phyloP scores from a whole-genome alignment of 1,140 invertebrate species.

The Lysiphlebus fabarum region DNA sequence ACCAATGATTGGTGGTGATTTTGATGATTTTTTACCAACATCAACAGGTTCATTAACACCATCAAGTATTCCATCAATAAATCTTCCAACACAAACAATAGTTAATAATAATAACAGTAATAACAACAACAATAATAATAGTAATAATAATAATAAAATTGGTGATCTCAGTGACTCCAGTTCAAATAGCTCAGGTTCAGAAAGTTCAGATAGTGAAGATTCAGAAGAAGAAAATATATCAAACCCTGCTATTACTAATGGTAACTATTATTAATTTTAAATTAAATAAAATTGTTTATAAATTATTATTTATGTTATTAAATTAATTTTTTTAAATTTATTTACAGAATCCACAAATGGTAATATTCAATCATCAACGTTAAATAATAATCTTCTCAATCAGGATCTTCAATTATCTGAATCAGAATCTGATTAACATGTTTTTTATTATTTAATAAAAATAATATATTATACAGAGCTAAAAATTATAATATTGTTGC shows the following conservation, averaged over 20 bases:
- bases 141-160: slow-evolving; percentile 25
- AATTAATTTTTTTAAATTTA: slow-evolving; percentile 18
- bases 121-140: slow-evolving; percentile 21
- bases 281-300: slow-evolving; percentile 22
- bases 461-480: too few relatives aligned
- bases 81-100: slow-evolving; percentile 1
- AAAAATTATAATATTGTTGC: too few relatives aligned
- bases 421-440: slow-evolving; percentile 67
- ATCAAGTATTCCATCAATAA: slow-evolving; percentile 20
- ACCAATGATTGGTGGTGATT: slow-evolving; percentile 71
- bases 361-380: slow-evolving; percentile 37
- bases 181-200: slow-evolving; percentile 47
- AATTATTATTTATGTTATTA: neutral
- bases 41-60: slow-evolving; percentile 27
- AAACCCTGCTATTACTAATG: slow-evolving; percentile 22
- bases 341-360: slow-evolving; percentile 47
- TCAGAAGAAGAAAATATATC: slow-evolving; percentile 40
- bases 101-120: too few relatives aligned
- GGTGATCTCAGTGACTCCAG: slow-evolving; percentile 43
- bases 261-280: slow-evolving; percentile 12
- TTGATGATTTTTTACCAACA: slow-evolving; percentile 52
- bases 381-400: slow-evolving; percentile 59
- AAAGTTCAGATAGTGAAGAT: slow-evolving; percentile 49
- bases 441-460: too few relatives aligned
- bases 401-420: slow-evolving; percentile 77